Conservation (phyloP, 2,888 invertebrate genomes). For the Chalcis sispes region DNA sequence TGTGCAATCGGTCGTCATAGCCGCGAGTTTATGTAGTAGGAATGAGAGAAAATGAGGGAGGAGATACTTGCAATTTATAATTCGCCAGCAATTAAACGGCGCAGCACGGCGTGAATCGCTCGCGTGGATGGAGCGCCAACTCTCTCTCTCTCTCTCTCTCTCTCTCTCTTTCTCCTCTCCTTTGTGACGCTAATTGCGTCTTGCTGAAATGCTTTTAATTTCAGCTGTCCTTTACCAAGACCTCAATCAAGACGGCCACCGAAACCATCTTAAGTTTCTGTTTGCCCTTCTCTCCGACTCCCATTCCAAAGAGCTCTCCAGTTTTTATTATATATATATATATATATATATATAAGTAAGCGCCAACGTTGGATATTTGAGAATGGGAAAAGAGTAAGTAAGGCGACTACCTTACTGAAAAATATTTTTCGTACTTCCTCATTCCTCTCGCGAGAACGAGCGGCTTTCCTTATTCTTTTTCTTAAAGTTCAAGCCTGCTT, state of each 20-base stretch:
- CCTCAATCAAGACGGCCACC: slow-evolving; percentile 48
- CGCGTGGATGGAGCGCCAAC: neutral
- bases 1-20: too few relatives aligned
- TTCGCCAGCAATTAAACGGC: slow-evolving; percentile 64
- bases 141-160: neutral
- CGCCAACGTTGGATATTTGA: too few relatives aligned
- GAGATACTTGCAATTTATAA: slow-evolving; percentile 61
- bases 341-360: too few relatives aligned
- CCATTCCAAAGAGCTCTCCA: too few relatives aligned
- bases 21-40: neutral
- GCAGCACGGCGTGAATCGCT: slow-evolving; percentile 51
- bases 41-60: slow-evolving; percentile 28
- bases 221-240: slow-evolving; percentile 50
- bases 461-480: too few relatives aligned
- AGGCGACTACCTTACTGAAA: too few relatives aligned
- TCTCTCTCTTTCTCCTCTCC: slow-evolving; percentile 39
- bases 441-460: too few relatives aligned
- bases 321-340: too few relatives aligned
- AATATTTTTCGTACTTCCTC: too few relatives aligned
- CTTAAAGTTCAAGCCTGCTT: too few relatives aligned
- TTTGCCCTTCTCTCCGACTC: slow-evolving; percentile 13
- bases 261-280: slow-evolving; percentile 34
- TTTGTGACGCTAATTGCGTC: slow-evolving; percentile 58
- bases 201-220: slow-evolving; percentile 57
- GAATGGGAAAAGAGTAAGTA: too few relatives aligned